A percentile compares a stretch with the other conserved stretches of the same genome.
phyloP scores from a whole-genome alignment of 2,888 invertebrate species.

The Euplagia quadripunctaria region DNA sequence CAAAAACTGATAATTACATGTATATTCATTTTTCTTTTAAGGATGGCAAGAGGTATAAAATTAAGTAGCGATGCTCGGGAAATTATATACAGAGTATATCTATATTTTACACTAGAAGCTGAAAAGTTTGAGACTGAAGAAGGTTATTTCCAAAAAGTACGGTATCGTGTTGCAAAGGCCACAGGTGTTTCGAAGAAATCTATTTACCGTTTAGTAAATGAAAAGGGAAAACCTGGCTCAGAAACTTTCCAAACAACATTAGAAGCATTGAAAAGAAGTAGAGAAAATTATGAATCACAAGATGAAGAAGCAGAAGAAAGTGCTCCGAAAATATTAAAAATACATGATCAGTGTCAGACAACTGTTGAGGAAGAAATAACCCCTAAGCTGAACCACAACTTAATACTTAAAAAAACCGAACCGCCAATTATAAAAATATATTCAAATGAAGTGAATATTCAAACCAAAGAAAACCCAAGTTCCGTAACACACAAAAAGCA shows the following conservation, averaged over 20 bases:
- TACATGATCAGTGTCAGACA: not conserved
- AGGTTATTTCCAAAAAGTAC: slow-evolving; percentile 12
- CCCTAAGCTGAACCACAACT: not conserved
- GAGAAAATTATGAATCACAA: not conserved
- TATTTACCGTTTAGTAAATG: not conserved
- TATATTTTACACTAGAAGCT: slow-evolving; percentile 6
- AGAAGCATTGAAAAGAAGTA: not conserved
- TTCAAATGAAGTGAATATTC: not conserved
- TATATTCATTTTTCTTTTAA: not conserved
- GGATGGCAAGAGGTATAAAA: not conserved
- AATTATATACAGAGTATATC: slow-evolving; percentile 16
- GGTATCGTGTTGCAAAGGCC: not conserved
- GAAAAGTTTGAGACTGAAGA: not conserved
- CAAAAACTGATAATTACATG: not conserved
- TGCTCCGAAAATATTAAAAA: not conserved
- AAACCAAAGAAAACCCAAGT: not conserved
- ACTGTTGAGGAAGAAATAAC: not conserved
- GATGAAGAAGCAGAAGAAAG: not conserved
- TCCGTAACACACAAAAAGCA: not conserved
- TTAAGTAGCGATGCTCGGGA: slow-evolving; percentile 1
- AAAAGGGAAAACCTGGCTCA: not conserved
- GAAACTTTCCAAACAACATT: not conserved
- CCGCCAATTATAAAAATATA: not conserved
- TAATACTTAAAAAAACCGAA: not conserved
- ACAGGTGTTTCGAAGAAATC: not conserved